phyloP scores from a whole-genome alignment of 2,888 invertebrate species.

The Mellilla xanthometata region DNA sequence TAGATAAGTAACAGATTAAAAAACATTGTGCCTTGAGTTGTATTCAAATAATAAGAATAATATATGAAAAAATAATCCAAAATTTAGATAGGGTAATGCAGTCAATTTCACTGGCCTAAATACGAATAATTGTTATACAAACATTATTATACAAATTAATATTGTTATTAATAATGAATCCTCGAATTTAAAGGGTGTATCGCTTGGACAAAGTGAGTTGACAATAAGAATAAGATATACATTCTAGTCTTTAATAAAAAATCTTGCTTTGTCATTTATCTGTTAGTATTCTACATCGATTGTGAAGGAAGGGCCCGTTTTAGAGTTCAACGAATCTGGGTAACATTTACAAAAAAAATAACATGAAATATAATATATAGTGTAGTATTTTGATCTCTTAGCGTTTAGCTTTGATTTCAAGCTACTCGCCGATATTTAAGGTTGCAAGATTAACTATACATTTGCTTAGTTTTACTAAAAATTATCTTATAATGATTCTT shows the following conservation, averaged over 20 bases:
- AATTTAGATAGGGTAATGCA: slow-evolving; percentile 66
- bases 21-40: slow-evolving; percentile 77
- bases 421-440: too few relatives aligned
- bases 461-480: too few relatives aligned
- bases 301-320: slow-evolving; percentile 20
- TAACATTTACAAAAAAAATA: too few relatives aligned
- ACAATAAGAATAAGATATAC: slow-evolving; percentile 76
- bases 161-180: slow-evolving; percentile 44
- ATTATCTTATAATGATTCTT: too few relatives aligned
- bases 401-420: too few relatives aligned
- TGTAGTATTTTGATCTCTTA: too few relatives aligned
- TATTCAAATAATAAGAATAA: slow-evolving; percentile 64
- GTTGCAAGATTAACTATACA: too few relatives aligned
- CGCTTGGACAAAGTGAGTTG: slow-evolving; percentile 69
- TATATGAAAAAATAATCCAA: slow-evolving; percentile 46
- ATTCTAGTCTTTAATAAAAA: slow-evolving; percentile 73
- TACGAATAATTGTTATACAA: slow-evolving; percentile 59
- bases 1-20: slow-evolving; percentile 54
- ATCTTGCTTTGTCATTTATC: slow-evolving; percentile 60
- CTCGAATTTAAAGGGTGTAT: slow-evolving; percentile 76
- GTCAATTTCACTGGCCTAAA: slow-evolving; percentile 76
- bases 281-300: slow-evolving; percentile 30
- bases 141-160: slow-evolving; percentile 61
- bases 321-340: slow-evolving; percentile 19
- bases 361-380: too few relatives aligned